Percentiles rank a stretch among this genome's conserved stretches.
These are phyloP conservation scores for Gymnopithys bicolor DNA, from an alignment of 2,797 vertebrate species.

Conservation along the genomic window DNA sequence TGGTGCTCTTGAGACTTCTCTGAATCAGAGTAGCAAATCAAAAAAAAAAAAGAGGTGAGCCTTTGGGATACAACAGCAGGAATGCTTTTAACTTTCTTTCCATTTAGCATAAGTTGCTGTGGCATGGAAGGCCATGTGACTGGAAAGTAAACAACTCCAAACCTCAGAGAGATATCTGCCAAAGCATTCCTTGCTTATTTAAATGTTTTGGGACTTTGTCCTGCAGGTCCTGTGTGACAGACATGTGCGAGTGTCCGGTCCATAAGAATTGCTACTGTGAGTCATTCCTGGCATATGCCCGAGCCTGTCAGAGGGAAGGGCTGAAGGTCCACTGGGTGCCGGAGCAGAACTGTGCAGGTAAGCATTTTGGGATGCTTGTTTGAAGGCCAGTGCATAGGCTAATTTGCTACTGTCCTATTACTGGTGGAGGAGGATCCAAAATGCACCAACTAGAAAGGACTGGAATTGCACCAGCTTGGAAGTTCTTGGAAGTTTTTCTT, in stretches of 20 bases:
- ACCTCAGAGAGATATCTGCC: rapidly evolving
- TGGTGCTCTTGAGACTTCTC: neutral
- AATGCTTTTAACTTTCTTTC: neutral
- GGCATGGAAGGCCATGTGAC: neutral
- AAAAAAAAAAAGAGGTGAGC: neutral
- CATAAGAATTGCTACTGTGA: conserved; percentile 99
- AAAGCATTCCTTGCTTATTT: neutral
- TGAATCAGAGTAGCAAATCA: neutral
- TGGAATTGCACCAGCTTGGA: neutral
- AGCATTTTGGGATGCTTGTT: conserved; percentile 38
- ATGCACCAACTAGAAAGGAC: neutral
- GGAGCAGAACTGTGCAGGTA: conserved; percentile 89
- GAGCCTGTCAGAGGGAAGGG: conserved; percentile 94
- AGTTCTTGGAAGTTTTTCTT: neutral
- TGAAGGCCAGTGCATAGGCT: neutral
- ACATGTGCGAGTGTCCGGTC: conserved; percentile 97
- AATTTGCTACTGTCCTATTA: neutral
- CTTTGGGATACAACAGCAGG: neutral
- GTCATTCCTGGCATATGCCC: conserved; percentile 93
- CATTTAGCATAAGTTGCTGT: neutral
- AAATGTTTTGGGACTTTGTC: neutral
- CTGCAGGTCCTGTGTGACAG: conserved; percentile 94
- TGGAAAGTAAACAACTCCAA: neutral
- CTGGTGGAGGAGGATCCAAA: neutral
- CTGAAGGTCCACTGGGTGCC: conserved; percentile 87